These are phyloP conservation scores for Campoletis raptor DNA, from an alignment of 2,888 invertebrate genomes.

Conservation along the genomic window DNA sequence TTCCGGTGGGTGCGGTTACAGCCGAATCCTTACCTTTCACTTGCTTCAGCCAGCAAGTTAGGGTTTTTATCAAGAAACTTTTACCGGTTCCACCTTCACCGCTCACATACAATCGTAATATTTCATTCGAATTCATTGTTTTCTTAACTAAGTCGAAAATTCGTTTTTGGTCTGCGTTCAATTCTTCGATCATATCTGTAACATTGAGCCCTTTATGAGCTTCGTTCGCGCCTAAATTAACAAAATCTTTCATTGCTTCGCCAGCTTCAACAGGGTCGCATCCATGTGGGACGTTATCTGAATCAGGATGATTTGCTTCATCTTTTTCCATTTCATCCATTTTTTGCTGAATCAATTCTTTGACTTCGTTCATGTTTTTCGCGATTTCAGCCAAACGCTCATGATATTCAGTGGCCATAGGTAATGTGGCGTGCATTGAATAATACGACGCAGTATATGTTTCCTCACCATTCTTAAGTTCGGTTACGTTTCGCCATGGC, in stretches of 20 bases:
- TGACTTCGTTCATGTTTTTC: background rate
- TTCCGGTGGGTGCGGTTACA: constrained; percentile 29
- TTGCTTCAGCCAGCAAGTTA: background rate
- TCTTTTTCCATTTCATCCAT: background rate
- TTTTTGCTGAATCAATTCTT: too few relatives aligned
- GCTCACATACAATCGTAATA: too few relatives aligned
- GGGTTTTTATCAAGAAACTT: too few relatives aligned
- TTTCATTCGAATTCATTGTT: background rate
- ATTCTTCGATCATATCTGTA: constrained; percentile 49
- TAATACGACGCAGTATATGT: background rate
- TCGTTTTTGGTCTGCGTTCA: too few relatives aligned
- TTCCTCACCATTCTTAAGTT: too few relatives aligned
- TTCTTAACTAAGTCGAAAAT: constrained; percentile 46
- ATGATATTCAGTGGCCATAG: too few relatives aligned
- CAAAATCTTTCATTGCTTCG: too few relatives aligned
- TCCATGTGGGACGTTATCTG: constrained; percentile 41
- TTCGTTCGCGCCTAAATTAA: constrained; percentile 60
- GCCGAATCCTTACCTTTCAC: constrained; percentile 75
- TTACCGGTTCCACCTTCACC: too few relatives aligned
- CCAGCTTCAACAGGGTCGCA: constrained; percentile 17
- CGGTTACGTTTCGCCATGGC: background rate
- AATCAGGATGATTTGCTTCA: background rate
- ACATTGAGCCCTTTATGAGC: constrained; percentile 14
- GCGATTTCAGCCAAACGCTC: too few relatives aligned
- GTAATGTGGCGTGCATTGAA: too few relatives aligned